phyloP scores from a whole-genome alignment of 2,888 invertebrate species.

The Netelia fuscicornis region DNA sequence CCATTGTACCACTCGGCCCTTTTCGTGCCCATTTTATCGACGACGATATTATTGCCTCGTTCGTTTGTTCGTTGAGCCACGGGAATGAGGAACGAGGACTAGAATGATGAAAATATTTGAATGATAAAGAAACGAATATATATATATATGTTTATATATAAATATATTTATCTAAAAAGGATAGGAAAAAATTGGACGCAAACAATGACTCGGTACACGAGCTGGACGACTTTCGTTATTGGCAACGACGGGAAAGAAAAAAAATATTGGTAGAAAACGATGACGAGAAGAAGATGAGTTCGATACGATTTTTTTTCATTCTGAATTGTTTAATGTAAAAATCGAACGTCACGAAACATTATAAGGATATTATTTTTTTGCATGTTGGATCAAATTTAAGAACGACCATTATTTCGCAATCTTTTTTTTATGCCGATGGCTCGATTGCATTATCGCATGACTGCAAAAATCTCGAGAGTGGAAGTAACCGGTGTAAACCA shows the following conservation, averaged over 20 bases:
- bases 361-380: no score
- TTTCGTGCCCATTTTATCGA: slow-evolving; percentile 51
- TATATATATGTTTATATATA: background rate
- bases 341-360: no score
- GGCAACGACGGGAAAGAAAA: background rate
- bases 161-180: background rate
- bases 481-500: background rate
- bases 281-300: background rate
- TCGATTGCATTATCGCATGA: background rate
- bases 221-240: no score
- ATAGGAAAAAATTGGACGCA: background rate
- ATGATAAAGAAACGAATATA: slow-evolving; percentile 33
- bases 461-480: background rate
- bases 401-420: no score
- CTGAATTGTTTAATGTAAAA: no score
- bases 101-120: slow-evolving; percentile 39
- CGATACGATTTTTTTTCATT: background rate
- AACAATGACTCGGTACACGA: background rate
- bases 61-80: background rate
- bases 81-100: slow-evolving; percentile 22
- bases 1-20: slow-evolving; percentile 36
- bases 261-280: background rate
- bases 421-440: no score
- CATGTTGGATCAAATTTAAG: no score
- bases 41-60: slow-evolving; percentile 53